phyloP scores from a whole-genome alignment of 2,888 invertebrate species.

The Parnassius smintheus region DNA sequence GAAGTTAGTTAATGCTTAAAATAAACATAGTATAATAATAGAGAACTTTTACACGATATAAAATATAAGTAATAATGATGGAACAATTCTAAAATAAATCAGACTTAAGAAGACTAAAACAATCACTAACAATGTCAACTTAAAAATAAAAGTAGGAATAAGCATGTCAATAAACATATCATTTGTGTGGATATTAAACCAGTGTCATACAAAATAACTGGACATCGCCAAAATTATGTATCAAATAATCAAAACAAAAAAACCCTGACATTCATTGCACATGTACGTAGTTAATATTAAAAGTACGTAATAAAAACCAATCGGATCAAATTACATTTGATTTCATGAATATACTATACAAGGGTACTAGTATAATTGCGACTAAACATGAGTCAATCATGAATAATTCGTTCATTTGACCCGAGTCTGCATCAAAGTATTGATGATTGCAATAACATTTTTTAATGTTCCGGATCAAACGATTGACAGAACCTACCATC shows the following conservation, averaged over 20 bases:
- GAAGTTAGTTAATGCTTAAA: background rate
- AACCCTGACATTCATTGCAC: conserved; percentile 39
- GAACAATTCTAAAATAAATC: conserved; percentile 60
- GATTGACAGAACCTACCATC: too few species aligned
- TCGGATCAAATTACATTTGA: background rate
- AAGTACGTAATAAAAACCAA: background rate
- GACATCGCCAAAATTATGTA: conserved; percentile 38
- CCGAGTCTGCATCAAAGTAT: too few species aligned
- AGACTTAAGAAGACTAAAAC: conserved; percentile 51
- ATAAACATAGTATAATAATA: background rate
- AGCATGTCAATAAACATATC: conserved; percentile 37
- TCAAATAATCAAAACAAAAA: conserved; percentile 37
- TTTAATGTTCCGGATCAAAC: too few species aligned
- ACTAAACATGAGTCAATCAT: too few species aligned
- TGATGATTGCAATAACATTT: too few species aligned
- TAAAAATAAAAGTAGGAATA: conserved; percentile 54
- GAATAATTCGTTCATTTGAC: too few species aligned
- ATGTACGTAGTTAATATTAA: background rate
- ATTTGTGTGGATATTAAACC: conserved; percentile 59
- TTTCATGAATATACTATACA: background rate
- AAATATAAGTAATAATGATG: conserved; percentile 43
- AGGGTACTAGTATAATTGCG: background rate
- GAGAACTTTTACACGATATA: background rate
- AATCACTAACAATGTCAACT: conserved; percentile 66
- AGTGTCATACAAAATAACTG: conserved; percentile 46